Conservation (phyloP, 23 tunicate genomes). For the Styela clava region DNA sequence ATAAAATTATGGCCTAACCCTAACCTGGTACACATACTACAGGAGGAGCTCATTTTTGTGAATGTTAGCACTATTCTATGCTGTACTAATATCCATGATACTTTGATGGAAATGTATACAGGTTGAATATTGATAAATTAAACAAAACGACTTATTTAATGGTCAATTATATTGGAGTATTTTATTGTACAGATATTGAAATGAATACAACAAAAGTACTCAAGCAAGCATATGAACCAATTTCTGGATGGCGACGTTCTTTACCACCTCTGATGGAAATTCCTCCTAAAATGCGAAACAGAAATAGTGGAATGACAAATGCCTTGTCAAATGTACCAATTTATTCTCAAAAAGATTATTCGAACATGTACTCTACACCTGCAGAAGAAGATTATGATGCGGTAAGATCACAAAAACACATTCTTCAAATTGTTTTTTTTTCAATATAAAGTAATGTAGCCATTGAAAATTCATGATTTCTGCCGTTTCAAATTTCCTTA, state of each 20-base stretch:
- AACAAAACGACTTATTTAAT: background rate
- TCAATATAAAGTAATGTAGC: too few species aligned
- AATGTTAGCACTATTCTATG: too few species aligned
- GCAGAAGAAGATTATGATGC: background rate
- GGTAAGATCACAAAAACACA: too few species aligned
- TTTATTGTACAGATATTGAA: conserved; percentile 35
- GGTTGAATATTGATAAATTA: background rate
- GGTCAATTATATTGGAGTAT: background rate
- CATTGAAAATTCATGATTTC: too few species aligned
- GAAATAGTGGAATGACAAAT: background rate
- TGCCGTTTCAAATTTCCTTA: too few species aligned
- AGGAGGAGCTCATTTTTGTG: too few species aligned
- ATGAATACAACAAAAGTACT: conserved; percentile 59
- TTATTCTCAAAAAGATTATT: background rate
- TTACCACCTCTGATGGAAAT: background rate
- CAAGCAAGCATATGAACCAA: conserved; percentile 37
- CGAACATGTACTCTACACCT: background rate
- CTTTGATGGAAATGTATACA: too few species aligned
- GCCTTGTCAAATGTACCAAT: background rate
- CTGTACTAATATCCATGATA: too few species aligned
- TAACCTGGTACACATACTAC: too few species aligned
- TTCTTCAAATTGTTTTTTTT: too few species aligned
- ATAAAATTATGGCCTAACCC: too few species aligned
- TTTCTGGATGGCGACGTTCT: background rate
- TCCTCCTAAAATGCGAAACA: too few species aligned